Conservation (phyloP, 2,113 vertebrate species). For the Platysteira castanea region DNA sequence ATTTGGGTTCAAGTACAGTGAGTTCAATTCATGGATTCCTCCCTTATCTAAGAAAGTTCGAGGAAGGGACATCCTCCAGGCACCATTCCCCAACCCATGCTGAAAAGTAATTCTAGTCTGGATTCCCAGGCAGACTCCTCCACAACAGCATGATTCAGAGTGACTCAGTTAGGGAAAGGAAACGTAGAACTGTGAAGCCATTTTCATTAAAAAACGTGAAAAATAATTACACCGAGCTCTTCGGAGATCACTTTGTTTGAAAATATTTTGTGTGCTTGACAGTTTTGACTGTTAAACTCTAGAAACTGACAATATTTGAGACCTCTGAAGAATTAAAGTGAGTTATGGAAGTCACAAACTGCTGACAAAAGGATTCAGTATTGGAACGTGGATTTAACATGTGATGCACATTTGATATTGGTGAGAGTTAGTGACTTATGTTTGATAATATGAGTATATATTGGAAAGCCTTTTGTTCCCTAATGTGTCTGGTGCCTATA, state of each 20-base stretch:
- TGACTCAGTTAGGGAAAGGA: conserved; percentile 51
- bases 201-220: conserved; percentile 65
- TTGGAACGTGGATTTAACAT: conserved; percentile 41
- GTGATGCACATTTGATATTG: conserved; percentile 65
- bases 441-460: conserved; percentile 57
- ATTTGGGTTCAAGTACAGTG: not conserved
- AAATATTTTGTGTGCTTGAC: conserved; percentile 64
- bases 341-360: conserved; percentile 53
- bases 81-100: not conserved
- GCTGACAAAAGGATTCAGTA: conserved; percentile 48
- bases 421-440: conserved; percentile 48
- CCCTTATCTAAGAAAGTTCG: conserved; percentile 17
- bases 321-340: conserved; percentile 60
- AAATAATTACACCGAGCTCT: conserved; percentile 58
- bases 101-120: conserved; percentile 15
- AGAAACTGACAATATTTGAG: conserved; percentile 62
- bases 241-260: conserved; percentile 65
- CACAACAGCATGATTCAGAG: conserved; percentile 41
- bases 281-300: conserved; percentile 54
- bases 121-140: conserved; percentile 39
- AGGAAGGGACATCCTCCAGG: not conserved
- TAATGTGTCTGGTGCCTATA: conserved; percentile 69
- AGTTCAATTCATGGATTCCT: not conserved
- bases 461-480: conserved; percentile 65
- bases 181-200: conserved; percentile 30